phyloP scores from a whole-genome alignment of 2,797 vertebrate species.

The Astyanax mexicanus region DNA sequence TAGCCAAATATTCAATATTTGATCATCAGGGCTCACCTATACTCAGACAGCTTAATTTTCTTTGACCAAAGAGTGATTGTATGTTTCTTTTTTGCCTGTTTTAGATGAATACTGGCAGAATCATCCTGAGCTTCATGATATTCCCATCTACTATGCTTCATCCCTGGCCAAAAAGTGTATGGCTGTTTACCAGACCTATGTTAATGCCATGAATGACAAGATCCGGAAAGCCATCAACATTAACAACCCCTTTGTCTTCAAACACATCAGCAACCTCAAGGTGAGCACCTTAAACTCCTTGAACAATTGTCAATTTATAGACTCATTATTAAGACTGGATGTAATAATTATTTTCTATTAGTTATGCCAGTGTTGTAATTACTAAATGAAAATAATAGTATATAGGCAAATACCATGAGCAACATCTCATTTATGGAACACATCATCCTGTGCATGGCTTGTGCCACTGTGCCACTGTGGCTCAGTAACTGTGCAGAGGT shows the following conservation, averaged over 20 bases:
- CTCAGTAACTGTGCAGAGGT: not conserved
- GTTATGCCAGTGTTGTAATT: not conserved
- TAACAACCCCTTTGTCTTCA: slow-evolving; percentile 99
- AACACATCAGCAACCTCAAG: slow-evolving; percentile 98
- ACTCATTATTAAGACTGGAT: too few relatives aligned
- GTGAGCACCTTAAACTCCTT: slow-evolving; percentile 67
- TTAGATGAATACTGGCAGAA: slow-evolving; percentile 94
- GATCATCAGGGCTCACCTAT: too few relatives aligned
- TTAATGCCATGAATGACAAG: slow-evolving; percentile 98
- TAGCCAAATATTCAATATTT: too few relatives aligned
- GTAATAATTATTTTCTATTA: not conserved
- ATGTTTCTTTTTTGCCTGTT: not conserved
- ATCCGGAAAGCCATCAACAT: slow-evolving; percentile 98
- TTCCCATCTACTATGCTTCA: slow-evolving; percentile 93
- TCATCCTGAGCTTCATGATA: slow-evolving; percentile 93
- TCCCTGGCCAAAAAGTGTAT: slow-evolving; percentile 98
- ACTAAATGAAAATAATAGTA: too few relatives aligned
- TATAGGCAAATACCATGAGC: too few relatives aligned
- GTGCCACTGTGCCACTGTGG: too few relatives aligned
- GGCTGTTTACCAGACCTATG: slow-evolving; percentile 97
- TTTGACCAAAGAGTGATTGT: too few relatives aligned
- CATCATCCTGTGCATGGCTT: too few relatives aligned
- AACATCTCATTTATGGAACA: too few relatives aligned
- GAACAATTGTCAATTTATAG: too few relatives aligned
- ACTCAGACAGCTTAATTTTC: too few relatives aligned